These are phyloP conservation scores for Pomatorhinus ruficollis DNA, from an alignment of 2,113 vertebrate species.

Conservation along the genomic window DNA sequence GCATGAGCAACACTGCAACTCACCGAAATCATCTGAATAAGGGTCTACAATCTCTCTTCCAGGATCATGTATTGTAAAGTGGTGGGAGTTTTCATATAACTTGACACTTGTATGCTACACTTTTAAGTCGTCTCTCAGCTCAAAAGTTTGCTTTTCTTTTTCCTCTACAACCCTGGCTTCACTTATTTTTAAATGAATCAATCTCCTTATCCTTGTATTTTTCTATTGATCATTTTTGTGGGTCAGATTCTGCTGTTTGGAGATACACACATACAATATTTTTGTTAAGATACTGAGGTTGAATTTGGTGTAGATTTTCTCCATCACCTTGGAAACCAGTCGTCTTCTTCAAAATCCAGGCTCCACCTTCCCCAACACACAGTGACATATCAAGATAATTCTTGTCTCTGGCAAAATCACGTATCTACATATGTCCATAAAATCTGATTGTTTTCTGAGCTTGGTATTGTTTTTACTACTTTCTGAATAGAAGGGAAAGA, in stretches of 20 bases:
- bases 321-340: background rate
- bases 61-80: background rate
- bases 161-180: background rate
- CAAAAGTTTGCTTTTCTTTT: background rate
- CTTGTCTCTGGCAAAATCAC: background rate
- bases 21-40: background rate
- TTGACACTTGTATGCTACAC: background rate
- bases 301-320: background rate
- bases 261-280: background rate
- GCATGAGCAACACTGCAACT: background rate
- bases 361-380: background rate
- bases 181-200: background rate
- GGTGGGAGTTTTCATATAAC: background rate
- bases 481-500: background rate
- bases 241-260: background rate
- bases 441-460: background rate
- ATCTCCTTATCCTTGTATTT: background rate
- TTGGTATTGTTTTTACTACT: background rate
- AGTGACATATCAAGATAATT: background rate
- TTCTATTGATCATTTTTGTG: background rate
- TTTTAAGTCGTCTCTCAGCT: background rate
- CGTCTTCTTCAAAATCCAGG: background rate
- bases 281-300: background rate
- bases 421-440: background rate
- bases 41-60: background rate